A percentile compares a stretch with the other conserved stretches of the same genome.
Conservation (phyloP, 2,797 vertebrate species). For the Myotis myotis region DNA sequence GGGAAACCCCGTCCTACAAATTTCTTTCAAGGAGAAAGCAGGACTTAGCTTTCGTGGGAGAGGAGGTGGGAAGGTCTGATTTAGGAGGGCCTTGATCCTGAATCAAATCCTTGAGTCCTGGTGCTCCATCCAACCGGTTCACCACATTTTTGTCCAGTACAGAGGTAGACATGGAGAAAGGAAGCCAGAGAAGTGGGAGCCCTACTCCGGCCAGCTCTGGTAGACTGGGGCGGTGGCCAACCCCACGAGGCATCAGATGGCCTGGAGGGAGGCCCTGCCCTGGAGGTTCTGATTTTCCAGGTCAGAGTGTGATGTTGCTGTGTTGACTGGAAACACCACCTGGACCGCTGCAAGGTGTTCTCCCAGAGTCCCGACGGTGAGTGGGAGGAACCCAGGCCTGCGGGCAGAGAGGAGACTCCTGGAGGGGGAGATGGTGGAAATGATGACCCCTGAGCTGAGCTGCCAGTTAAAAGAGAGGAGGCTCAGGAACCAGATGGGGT, state of each 20-base stretch:
- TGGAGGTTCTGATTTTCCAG: background rate
- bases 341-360: background rate
- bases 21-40: background rate
- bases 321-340: background rate
- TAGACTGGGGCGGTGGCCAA: background rate
- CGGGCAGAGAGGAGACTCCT: background rate
- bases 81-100: background rate
- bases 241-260: background rate
- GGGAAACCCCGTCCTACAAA: background rate
- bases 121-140: no score
- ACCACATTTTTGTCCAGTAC: background rate
- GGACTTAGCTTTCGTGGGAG: background rate
- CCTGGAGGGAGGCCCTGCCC: no score
- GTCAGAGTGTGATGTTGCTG: background rate
- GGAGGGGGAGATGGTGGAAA: background rate
- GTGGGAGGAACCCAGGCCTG: background rate
- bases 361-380: background rate
- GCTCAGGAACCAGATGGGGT: background rate
- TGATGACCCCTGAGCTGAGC: background rate
- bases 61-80: background rate
- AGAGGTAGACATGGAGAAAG: fast-evolving
- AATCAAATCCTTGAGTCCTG: background rate
- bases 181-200: background rate
- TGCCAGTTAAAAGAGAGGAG: background rate
- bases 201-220: background rate